These are phyloP conservation scores for Motacilla alba DNA, from an alignment of 2,113 vertebrate genomes.

Conservation along the genomic window DNA sequence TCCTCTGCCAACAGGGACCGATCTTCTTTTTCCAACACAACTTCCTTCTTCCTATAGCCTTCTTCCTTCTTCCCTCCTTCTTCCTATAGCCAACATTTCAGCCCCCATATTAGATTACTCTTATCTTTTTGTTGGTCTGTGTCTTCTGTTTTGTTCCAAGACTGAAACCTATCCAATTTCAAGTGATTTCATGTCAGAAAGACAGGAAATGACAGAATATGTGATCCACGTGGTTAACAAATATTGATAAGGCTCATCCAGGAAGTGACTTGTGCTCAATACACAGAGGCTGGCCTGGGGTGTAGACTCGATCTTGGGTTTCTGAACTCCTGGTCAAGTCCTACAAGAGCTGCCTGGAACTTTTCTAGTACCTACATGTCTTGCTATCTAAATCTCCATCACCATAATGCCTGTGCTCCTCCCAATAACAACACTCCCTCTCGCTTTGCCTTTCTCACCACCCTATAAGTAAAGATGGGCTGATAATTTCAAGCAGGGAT, in stretches of 20 bases:
- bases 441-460: background rate
- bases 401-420: background rate
- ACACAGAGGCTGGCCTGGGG: background rate
- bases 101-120: background rate
- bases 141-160: background rate
- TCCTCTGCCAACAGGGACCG: background rate
- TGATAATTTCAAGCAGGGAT: background rate
- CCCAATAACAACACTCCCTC: background rate
- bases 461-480: background rate
- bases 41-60: background rate
- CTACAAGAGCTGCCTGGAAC: background rate
- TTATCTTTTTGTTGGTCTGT: background rate
- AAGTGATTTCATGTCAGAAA: background rate
- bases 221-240: background rate
- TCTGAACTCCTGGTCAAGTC: background rate
- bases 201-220: background rate
- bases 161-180: background rate
- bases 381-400: slow-evolving; percentile 13
- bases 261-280: background rate
- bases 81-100: background rate
- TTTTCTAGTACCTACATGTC: slow-evolving; percentile 30
- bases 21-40: background rate
- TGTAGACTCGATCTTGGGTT: background rate
- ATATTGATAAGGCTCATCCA: background rate
- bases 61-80: background rate